phyloP scores from a whole-genome alignment of 2,888 invertebrate species.

The Drosophila trichaetosa region DNA sequence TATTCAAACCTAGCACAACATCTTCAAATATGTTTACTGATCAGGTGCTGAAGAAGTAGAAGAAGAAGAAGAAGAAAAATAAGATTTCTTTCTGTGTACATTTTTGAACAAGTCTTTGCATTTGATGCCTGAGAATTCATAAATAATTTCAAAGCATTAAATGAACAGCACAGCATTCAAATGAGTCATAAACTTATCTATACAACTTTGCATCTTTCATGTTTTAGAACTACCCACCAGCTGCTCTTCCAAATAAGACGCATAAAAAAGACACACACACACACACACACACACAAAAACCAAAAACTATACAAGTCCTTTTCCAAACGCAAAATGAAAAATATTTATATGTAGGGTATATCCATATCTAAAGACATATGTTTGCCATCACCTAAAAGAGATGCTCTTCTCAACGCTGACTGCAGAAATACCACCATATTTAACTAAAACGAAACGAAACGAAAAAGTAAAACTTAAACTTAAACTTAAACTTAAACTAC shows the following conservation, averaged over 20 bases:
- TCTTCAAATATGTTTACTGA: slow-evolving; percentile 15
- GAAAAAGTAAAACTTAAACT: slow-evolving; percentile 37
- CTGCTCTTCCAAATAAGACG: slow-evolving; percentile 70
- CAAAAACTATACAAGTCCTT: slow-evolving; percentile 34
- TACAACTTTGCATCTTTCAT: slow-evolving; percentile 44
- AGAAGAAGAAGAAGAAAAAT: neutral
- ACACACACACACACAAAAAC: slow-evolving; percentile 4
- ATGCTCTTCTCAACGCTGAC: slow-evolving; percentile 83
- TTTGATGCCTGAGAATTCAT: slow-evolving; percentile 41
- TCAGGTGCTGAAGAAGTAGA: slow-evolving; percentile 7
- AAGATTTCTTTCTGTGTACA: slow-evolving; percentile 8
- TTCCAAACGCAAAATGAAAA: slow-evolving; percentile 35
- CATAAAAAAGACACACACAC: slow-evolving; percentile 23
- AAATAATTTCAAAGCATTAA: slow-evolving; percentile 21
- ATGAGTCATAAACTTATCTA: slow-evolving; percentile 23
- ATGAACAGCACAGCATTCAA: slow-evolving; percentile 28
- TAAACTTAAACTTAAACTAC: slow-evolving; percentile 34
- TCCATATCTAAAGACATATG: slow-evolving; percentile 48
- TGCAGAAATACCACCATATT: slow-evolving; percentile 83
- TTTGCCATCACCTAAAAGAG: slow-evolving; percentile 79
- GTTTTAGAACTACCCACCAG: slow-evolving; percentile 70
- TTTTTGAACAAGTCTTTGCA: slow-evolving; percentile 33
- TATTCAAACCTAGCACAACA: slow-evolving; percentile 28
- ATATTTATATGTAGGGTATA: slow-evolving; percentile 32
- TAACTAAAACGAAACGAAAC: slow-evolving; percentile 48